Base-by-base conservation (phyloP, 2,888 invertebrate genomes). In the Drosophila merina region DNA sequence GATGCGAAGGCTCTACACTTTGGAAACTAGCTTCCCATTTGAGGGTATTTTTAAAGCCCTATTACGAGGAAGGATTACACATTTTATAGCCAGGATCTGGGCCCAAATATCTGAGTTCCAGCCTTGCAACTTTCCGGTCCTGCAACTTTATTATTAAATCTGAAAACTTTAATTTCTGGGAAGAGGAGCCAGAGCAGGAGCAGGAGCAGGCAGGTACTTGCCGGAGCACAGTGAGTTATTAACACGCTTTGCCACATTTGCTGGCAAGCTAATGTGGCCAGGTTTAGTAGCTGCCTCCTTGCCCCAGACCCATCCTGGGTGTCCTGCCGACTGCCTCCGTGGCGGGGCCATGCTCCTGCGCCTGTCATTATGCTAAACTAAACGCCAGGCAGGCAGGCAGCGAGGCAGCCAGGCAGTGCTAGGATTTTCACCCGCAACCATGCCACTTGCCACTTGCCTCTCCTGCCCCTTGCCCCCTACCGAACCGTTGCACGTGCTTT, bases 281-380 rank as follows among this genome's bases (percentile, higher is more conserved):
- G 86, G 78, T 86, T 72, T 82, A 81, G 81, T 86, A 83, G 86
- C 73, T 84, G 75, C 62, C 77, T 25, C 20, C 44, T 10, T 25
- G 44, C 40, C 57, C 55, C 49, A 52, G 47, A 45, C 54, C 20
- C 48, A 36, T 50, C 38, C 38, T 9, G 25, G 55, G 28, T 25
- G 42, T 52, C 38, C 49, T 54, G 62, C n/a, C n/a, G n/a, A n/a
- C n/a, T n/a, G n/a, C 40, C 45, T 50, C 38, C 42, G 33, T 57
- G 45, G 68, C 25, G 51, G 36, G 60, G 67, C 66, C 66, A 66
- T 52, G 72, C 64, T 54, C 56, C 62, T 60, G 54, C 74, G 87
- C 81, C 80, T 85, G 88, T 86, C 88, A 88, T 85, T 85, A 85
- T 86, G 85, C 88, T 83, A 85, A 85, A 87, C 88, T 88, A 88